A percentile compares a stretch with the other conserved stretches of the same genome.
These are phyloP conservation scores for Dendrocincla fuliginosa DNA, from an alignment of 2,797 vertebrate species.

Conservation along the genomic window DNA sequence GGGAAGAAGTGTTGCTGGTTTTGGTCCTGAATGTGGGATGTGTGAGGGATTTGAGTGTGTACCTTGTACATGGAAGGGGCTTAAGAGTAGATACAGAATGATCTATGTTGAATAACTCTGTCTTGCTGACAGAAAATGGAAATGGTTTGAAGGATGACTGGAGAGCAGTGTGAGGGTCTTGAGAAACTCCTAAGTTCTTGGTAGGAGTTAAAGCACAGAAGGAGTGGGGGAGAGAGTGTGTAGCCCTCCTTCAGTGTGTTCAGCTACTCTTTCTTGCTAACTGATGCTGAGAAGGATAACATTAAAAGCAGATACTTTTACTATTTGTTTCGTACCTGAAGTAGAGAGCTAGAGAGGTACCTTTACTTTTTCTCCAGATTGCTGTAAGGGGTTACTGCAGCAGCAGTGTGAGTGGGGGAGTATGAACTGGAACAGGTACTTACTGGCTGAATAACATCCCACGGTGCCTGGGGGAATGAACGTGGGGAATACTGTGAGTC, in stretches of 20 bases:
- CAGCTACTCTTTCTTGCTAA: neutral
- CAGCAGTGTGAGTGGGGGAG: neutral
- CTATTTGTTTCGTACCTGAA: neutral
- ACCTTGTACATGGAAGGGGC: neutral
- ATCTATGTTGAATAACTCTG: neutral
- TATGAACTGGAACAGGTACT: slow-evolving; percentile 42
- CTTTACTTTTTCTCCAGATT: neutral
- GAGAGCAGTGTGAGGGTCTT: neutral
- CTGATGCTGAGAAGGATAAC: neutral
- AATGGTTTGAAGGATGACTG: neutral
- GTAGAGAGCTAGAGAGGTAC: neutral
- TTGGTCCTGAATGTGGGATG: neutral
- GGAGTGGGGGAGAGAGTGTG: neutral
- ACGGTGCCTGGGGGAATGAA: neutral
- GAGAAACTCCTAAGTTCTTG: neutral
- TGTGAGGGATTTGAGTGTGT: neutral
- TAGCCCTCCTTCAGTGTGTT: neutral
- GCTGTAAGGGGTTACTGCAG: neutral
- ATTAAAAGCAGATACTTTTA: neutral
- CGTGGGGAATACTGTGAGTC: slow-evolving; percentile 35
- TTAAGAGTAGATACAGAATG: neutral
- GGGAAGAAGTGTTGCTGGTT: neutral
- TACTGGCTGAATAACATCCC: neutral
- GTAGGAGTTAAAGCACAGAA: neutral
- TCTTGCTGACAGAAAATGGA: neutral